phyloP scores from a whole-genome alignment of 2,797 vertebrate genomes.

The Phalloptychus januarius region DNA sequence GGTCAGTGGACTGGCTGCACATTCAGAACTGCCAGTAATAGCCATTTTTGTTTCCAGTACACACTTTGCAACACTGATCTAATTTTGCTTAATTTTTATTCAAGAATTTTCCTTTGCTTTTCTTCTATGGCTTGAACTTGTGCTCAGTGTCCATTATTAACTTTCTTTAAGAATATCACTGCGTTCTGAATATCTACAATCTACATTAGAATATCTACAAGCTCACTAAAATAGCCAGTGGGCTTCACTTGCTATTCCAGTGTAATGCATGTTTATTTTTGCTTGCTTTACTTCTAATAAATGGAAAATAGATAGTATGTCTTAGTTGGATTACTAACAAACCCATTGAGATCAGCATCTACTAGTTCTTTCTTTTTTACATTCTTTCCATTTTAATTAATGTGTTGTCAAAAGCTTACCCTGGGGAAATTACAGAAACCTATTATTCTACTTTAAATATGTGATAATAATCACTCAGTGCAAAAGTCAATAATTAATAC shows the following conservation, averaged over 20 bases:
- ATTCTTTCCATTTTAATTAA: neutral
- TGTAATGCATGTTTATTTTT: neutral
- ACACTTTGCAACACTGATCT: neutral
- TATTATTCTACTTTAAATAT: neutral
- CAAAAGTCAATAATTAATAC: neutral
- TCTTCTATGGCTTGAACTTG: neutral
- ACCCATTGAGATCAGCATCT: neutral
- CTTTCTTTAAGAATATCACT: neutral
- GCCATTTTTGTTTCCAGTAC: neutral
- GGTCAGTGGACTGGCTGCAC: neutral
- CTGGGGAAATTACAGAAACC: neutral
- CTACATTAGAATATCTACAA: too few species aligned
- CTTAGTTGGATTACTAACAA: neutral
- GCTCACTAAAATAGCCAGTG: too few species aligned
- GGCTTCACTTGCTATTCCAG: neutral
- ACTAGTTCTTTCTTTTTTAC: neutral
- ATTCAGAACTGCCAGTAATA: neutral
- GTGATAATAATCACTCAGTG: neutral
- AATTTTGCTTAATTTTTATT: neutral
- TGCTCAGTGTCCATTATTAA: neutral
- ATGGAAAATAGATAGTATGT: neutral
- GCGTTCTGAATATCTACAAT: neutral
- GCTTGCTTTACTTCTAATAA: neutral
- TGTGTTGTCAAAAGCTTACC: neutral
- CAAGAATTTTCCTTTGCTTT: neutral